Conservation (phyloP, 2,797 vertebrate species). For the Enteromius paludinosus region DNA sequence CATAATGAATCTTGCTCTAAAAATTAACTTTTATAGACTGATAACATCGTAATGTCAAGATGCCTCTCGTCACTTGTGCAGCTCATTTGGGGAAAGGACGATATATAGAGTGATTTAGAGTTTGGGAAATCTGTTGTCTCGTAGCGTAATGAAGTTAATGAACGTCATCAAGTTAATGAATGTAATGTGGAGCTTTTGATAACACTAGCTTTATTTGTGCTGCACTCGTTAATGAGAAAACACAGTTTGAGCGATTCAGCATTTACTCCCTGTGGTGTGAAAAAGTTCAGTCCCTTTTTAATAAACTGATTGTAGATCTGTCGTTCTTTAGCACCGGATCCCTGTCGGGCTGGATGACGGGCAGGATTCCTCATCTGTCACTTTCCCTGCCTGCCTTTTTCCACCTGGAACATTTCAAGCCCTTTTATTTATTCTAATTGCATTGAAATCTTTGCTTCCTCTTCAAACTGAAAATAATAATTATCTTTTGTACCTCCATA, state of each 20-base stretch:
- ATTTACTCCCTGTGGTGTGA: conserved; percentile 13
- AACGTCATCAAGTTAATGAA: conserved; percentile 49
- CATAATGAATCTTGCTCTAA: neutral
- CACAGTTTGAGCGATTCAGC: neutral
- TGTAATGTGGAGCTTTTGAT: neutral
- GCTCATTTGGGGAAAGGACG: neutral
- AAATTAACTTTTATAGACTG: neutral
- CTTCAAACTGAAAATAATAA: neutral
- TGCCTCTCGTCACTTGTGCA: neutral
- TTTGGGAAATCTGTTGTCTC: conserved; percentile 23
- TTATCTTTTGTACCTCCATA: neutral
- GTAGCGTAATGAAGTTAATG: conserved; percentile 39
- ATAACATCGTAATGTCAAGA: neutral
- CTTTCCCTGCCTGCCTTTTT: conserved; percentile 5
- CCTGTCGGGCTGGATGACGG: conserved; percentile 18
- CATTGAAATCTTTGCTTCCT: neutral
- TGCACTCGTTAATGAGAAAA: conserved; percentile 36
- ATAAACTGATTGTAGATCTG: conserved; percentile 12
- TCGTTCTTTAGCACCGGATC: neutral
- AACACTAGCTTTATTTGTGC: neutral
- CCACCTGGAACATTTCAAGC: no score
- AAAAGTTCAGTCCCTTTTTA: conserved; percentile 19
- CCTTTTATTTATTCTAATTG: no score
- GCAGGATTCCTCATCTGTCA: neutral
- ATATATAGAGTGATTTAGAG: conserved; percentile 16